Evolutionary conservation across 2,113 vertebrate species (phyloP).

Genomic region (Channa argus): DNA sequence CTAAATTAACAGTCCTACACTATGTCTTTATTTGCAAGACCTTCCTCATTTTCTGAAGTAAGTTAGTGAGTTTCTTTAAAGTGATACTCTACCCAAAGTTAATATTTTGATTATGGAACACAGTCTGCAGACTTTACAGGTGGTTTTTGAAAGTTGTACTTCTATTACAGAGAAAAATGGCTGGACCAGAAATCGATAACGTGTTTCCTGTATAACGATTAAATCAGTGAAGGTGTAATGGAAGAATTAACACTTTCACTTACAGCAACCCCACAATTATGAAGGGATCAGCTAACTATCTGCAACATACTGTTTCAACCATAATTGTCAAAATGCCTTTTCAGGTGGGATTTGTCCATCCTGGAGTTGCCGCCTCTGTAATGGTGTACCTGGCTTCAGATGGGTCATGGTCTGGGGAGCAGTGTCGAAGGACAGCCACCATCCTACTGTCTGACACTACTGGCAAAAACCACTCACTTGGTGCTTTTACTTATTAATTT

Average conservation of each 20-base stretch:
- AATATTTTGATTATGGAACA: slow-evolving; percentile 14
- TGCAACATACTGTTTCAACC: no score
- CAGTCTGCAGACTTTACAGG: slow-evolving; percentile 5
- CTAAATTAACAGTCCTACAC: slow-evolving; percentile 27
- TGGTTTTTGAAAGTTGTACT: slow-evolving; percentile 26
- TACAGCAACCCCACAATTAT: no score
- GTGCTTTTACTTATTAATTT: slow-evolving; percentile 67
- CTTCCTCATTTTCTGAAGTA: slow-evolving; percentile 17
- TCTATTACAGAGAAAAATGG: not conserved
- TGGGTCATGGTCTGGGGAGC: slow-evolving; percentile 79
- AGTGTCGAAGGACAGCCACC: slow-evolving; percentile 80
- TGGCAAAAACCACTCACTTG: slow-evolving; percentile 88
- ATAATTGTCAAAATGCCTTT: no score
- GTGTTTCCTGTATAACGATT: no score
- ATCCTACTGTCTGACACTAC: slow-evolving; percentile 84
- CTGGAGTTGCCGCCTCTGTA: slow-evolving; percentile 87
- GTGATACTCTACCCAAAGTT: slow-evolving; percentile 8
- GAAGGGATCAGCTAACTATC: no score
- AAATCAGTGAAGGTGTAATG: no score
- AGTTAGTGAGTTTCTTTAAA: slow-evolving; percentile 23
- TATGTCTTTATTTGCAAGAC: slow-evolving; percentile 20
- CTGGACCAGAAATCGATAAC: not conserved
- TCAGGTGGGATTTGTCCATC: slow-evolving; percentile 90
- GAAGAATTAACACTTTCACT: no score
- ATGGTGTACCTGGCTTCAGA: slow-evolving; percentile 91